Base-by-base conservation (phyloP, 2,888 invertebrate species). In the Eupsilia transversa region DNA sequence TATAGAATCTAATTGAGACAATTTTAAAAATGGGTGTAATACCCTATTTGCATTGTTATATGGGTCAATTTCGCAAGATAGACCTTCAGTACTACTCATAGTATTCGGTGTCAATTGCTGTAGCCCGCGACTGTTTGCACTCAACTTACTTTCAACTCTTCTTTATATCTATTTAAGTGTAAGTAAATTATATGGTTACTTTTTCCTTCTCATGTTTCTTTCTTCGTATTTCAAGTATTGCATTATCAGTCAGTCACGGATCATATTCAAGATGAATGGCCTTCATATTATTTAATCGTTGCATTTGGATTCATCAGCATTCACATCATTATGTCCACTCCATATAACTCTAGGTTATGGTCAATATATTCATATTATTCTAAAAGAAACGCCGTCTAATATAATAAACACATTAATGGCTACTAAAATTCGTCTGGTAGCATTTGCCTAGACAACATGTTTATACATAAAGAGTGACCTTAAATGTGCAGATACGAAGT, bases 361-460 rank as follows among this genome's bases (percentile, higher is more conserved):
- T 54, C 81, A 78, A 54, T 81, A 54, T 81, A 77, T 67, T 69
- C 64, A 66, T 43, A 73, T 46, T 68, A 83, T 79, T 35, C 59
- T 35, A 49, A 77, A 46, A 75, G 77, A 76, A 84, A 75, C 56
- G 54, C 30, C 43, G 43, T 35, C 33, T 59, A n/a, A n/a, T n/a
- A 30, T 46, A 73, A 86, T 80, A 78, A 86, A 74, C 64, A n/a
- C n/a, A 61, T 72, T 71, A 75, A 84, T 78, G 59, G 52, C 61
- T 46, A 74, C 56, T 81, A 74, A 84, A 81, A 73, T 74, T 59
- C 41, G 86, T 84, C 76, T 84, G 57, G 52, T 65, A 66, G 63
- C 52, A 70, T 83, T 77, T 74, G 69, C 59, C 12, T 66, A 46
- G 41, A 33, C 6, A 52, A 56, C 27, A 65, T 61, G 12, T 75